Base-by-base conservation (phyloP, 1,140 invertebrate species). In the Caerostris extrusa region DNA sequence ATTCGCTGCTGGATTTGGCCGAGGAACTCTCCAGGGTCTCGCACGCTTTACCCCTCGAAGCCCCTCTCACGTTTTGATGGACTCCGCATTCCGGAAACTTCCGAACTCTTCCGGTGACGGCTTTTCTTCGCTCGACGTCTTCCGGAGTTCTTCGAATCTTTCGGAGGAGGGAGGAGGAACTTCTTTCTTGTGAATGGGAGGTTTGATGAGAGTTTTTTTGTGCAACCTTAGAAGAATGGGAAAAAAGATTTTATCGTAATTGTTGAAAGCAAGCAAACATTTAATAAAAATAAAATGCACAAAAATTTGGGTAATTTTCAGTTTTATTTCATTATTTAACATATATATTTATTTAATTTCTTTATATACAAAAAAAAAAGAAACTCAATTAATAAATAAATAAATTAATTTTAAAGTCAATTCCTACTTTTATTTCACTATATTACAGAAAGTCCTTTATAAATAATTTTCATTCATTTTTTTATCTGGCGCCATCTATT, bases 1-100 rank as follows among this genome's bases (percentile, higher is more conserved):
- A 94, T 53, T 94, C 94, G 34, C 94, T 94, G 82, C 89, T 91
- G 14, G 94, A 94, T 53, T 91, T 94, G 0, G 56, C 85, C 3
- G 94, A 94, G 4, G 94, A 94, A 81, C 89, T 94, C 64, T 94
- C 93, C 34, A 67, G 7, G 0, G 67, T 91, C 67, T 87, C 88
- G 50, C 17, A n/a, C 0, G 12, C 8, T n/a, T 77, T 86, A 0
- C 61, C 64, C 5, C 91, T 57, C 5, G 58, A 67, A 7, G 56
- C 19, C 5, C 5, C 7, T 55, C 10, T 91, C 64, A 12, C 34
- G 34, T 19, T 58, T 82, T 34, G 81, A 53, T 19, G 90, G 94
- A 50, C 93, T 94, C 58, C 61, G 64, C 77, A 64, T 94, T 58
- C 92, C 92, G 12, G 92, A 93, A 17, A 93, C 92, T 55, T 93